Percentiles rank a stretch among this genome's conserved stretches.
Conservation (phyloP, 2,888 invertebrate genomes). For the Eueremaeus valkanovi region DNA sequence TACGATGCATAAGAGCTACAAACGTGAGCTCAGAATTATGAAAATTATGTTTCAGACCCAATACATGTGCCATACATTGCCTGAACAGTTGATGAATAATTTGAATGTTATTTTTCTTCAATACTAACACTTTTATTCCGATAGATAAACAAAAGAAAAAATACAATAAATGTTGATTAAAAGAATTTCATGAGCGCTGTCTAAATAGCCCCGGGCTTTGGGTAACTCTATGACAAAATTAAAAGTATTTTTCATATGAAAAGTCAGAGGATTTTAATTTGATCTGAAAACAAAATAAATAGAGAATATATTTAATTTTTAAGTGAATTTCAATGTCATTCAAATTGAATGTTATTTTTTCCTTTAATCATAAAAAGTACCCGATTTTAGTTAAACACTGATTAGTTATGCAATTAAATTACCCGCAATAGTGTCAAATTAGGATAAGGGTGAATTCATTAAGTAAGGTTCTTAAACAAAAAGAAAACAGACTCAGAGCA, state of each 20-base stretch:
- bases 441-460: too few species aligned
- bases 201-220: background rate
- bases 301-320: background rate
- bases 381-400: too few species aligned
- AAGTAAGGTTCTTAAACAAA: too few species aligned
- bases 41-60: too few species aligned
- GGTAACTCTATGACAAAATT: background rate
- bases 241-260: background rate
- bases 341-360: background rate
- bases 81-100: background rate
- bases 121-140: background rate
- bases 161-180: background rate
- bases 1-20: background rate
- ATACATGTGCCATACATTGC: background rate
- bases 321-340: slow-evolving; percentile 7
- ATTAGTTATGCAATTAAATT: too few species aligned
- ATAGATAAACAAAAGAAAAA: background rate
- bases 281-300: too few species aligned
- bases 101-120: background rate
- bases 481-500: too few species aligned
- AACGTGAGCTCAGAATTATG: too few species aligned
- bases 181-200: background rate
- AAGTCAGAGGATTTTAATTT: too few species aligned
- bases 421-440: too few species aligned
- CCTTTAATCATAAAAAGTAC: too few species aligned